These are phyloP conservation scores for Bemisia tabaci DNA, from an alignment of 1,140 invertebrate genomes.

Conservation along the genomic window DNA sequence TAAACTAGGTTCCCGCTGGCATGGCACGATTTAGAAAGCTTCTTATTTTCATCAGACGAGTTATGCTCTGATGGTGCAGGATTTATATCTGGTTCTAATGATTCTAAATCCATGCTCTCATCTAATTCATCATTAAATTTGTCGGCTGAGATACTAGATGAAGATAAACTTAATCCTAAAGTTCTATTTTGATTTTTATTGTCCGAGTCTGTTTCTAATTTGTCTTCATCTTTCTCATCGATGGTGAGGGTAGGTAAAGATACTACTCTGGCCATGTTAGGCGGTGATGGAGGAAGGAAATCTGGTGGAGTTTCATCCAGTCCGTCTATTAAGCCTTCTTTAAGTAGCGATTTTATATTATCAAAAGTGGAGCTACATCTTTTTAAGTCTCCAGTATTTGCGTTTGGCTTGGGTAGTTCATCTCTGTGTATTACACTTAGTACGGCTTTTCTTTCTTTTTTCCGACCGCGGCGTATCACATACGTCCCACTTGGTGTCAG, in stretches of 20 bases:
- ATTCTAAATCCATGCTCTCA: neutral
- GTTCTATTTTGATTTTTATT: constrained; percentile 9
- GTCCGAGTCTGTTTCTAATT: neutral
- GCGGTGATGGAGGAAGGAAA: constrained; percentile 38
- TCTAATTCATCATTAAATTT: neutral
- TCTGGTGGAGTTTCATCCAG: constrained; percentile 37
- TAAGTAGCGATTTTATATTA: constrained; percentile 57
- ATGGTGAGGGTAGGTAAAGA: constrained; percentile 38
- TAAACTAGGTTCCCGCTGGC: too few relatives aligned
- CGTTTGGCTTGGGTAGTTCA: neutral
- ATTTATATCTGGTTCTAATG: constrained; percentile 1
- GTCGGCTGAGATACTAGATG: neutral
- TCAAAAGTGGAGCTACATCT: constrained; percentile 63
- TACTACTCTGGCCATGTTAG: constrained; percentile 47
- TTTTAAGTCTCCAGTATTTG: constrained; percentile 35
- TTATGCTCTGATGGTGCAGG: neutral
- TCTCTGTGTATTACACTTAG: neutral
- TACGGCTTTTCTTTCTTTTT: constrained; percentile 28
- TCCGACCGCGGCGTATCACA: constrained; percentile 47
- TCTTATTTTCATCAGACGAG: neutral
- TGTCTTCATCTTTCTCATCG: constrained; percentile 1
- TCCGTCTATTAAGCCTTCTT: constrained; percentile 45
- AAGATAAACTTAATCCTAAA: constrained; percentile 3
- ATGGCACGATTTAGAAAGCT: neutral
- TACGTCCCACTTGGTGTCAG: constrained; percentile 52